Conservation (phyloP, 2,113 vertebrate genomes). For the Eolophus roseicapilla region DNA sequence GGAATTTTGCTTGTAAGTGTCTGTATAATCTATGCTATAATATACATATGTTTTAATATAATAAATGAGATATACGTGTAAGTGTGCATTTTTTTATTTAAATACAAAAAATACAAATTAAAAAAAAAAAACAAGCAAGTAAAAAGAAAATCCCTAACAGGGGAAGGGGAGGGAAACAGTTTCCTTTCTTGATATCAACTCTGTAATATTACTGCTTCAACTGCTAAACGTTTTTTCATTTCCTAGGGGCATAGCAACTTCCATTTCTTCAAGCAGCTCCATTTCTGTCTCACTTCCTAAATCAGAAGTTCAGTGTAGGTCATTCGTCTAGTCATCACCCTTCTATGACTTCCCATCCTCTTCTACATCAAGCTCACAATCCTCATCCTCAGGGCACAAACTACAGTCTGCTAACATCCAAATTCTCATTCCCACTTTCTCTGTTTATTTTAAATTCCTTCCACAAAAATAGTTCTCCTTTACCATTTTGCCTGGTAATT, state of each 20-base stretch:
- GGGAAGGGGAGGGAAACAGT: background rate
- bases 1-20: background rate
- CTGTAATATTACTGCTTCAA: background rate
- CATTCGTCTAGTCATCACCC: background rate
- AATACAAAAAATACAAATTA: background rate
- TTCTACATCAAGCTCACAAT: background rate
- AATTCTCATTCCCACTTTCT: background rate
- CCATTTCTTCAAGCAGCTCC: background rate
- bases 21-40: background rate
- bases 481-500: background rate
- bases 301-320: background rate
- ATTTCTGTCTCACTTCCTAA: background rate
- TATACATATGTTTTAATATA: background rate
- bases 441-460: background rate
- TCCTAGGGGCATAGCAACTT: background rate
- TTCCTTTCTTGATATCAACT: background rate
- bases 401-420: background rate
- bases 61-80: background rate
- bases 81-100: background rate
- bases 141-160: background rate
- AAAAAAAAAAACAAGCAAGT: background rate
- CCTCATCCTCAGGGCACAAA: background rate
- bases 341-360: background rate
- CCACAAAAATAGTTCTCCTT: background rate
- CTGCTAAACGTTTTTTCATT: background rate